phyloP scores from a whole-genome alignment of 2,113 vertebrate genomes.

The Chinchilla lanigera region DNA sequence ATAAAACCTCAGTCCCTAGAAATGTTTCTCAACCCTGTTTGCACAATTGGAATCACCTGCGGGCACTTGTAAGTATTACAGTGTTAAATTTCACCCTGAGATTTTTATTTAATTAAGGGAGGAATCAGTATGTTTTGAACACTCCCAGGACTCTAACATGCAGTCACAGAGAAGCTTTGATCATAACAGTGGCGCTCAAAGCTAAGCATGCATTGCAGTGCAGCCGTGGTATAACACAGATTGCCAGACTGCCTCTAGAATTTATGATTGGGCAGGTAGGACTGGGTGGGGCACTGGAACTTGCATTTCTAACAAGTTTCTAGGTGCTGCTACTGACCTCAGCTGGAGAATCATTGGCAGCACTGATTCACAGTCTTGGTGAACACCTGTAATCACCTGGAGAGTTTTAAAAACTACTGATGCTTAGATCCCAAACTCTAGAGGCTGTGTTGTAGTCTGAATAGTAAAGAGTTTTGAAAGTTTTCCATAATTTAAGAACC shows the following conservation, averaged over 20 bases:
- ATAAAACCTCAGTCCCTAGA: conserved; percentile 24
- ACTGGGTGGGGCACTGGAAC: not conserved
- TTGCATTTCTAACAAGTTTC: not conserved
- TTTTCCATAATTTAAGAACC: not conserved
- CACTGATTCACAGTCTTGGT: not conserved
- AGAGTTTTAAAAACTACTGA: not conserved
- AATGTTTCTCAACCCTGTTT: not conserved
- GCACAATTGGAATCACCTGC: not conserved
- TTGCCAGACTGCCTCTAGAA: not conserved
- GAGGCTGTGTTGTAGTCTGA: not conserved
- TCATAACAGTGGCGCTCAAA: not conserved
- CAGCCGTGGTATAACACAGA: no score
- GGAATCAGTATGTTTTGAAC: not conserved
- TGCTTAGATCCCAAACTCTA: not conserved
- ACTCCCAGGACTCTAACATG: not conserved
- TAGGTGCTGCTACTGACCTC: not conserved
- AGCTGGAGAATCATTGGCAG: not conserved
- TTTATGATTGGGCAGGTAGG: not conserved
- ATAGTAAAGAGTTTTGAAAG: not conserved
- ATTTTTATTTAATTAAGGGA: not conserved
- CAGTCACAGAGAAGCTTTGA: not conserved
- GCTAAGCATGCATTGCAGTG: not conserved
- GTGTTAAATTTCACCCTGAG: not conserved
- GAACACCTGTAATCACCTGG: not conserved
- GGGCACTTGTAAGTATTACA: not conserved